Base-by-base conservation (phyloP, 2,888 invertebrate genomes). In the Pediacus dermestoides region DNA sequence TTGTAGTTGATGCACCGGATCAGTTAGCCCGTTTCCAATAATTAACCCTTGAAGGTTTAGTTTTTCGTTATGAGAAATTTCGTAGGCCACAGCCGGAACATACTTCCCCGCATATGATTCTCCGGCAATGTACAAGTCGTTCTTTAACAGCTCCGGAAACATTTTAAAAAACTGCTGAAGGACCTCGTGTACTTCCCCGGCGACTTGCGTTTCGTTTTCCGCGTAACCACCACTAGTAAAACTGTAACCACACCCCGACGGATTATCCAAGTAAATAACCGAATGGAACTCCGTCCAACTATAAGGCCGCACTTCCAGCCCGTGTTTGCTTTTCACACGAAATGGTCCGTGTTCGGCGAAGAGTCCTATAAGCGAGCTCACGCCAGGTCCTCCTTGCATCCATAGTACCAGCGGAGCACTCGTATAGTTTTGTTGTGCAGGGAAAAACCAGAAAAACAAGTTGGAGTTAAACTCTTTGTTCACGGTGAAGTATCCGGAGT, bases 361-460 rank as follows among this genome's bases (percentile, higher is more conserved):
- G 2, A 91, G 70, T 0, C 89, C 89, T 50, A 80, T 84, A 21
- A 91, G 67, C 0, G 89, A 89, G 0, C 84, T 76, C 0, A 85
- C 85, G 0, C 88, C 88, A 0, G 90, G 90, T 0, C 90, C 91
- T 3, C 90, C 90, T 68, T 90, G 88, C 2, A 90, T 71, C 91
- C 91, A 91, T 3, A 91, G 68, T 0, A 89, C 67, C 1, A 91
- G 82, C 0, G 87, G 88, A 1, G 83, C 82, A 25, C 72, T 68
- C 39, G 71, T 70, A 31, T 53, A 54, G 37, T 62, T 44, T 2
- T 67, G 68, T 74, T 80, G 76, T 0, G 89, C 81, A 0, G 90
- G 90, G 63, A 92, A 91, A 61, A 86, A 92, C 92, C 92, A 93
- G 68, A 93, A 90, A 70, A 91, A 93, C 68, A 88, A 75, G 60